Conservation (phyloP, 1,140 invertebrate genomes). For the Leptinotarsa lineolata region DNA sequence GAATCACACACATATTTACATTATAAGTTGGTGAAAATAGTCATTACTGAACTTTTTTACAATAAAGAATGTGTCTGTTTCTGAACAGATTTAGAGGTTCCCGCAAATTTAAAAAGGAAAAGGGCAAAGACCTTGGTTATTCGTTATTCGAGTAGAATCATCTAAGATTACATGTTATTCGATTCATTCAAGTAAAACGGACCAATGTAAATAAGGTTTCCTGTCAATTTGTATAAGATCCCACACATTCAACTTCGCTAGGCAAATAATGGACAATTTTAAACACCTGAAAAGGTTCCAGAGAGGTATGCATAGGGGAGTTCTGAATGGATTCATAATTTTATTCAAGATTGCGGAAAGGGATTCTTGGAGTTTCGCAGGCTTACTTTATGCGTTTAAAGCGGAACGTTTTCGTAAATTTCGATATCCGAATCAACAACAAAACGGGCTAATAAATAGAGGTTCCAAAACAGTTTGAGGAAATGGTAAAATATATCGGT, state of each 20-base stretch:
- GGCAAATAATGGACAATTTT: conserved; percentile 26
- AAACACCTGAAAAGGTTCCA: conserved; percentile 28
- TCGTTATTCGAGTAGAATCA: conserved; percentile 30
- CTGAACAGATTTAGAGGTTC: not conserved
- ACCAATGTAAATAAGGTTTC: conserved; percentile 32
- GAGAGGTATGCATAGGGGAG: conserved; percentile 14
- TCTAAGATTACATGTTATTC: conserved; percentile 33
- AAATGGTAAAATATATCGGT: too few relatives aligned
- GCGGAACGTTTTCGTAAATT: not conserved
- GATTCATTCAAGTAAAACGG: conserved; percentile 31
- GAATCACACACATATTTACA: too few relatives aligned
- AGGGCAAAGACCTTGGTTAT: conserved; percentile 28
- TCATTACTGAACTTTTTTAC: too few relatives aligned
- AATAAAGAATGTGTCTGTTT: too few relatives aligned
- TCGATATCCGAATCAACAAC: too few relatives aligned
- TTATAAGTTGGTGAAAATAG: too few relatives aligned
- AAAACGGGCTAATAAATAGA: too few relatives aligned
- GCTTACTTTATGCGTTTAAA: not conserved
- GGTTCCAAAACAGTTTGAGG: too few relatives aligned
- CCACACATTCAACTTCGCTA: conserved; percentile 30
- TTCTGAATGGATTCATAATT: conserved; percentile 27
- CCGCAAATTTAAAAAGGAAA: conserved; percentile 18
- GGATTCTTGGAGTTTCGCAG: conserved; percentile 9
- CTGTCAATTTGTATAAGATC: conserved; percentile 33
- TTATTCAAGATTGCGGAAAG: conserved; percentile 17